phyloP scores from a whole-genome alignment of 2,797 vertebrate genomes.

The Sphenodon punctatus region DNA sequence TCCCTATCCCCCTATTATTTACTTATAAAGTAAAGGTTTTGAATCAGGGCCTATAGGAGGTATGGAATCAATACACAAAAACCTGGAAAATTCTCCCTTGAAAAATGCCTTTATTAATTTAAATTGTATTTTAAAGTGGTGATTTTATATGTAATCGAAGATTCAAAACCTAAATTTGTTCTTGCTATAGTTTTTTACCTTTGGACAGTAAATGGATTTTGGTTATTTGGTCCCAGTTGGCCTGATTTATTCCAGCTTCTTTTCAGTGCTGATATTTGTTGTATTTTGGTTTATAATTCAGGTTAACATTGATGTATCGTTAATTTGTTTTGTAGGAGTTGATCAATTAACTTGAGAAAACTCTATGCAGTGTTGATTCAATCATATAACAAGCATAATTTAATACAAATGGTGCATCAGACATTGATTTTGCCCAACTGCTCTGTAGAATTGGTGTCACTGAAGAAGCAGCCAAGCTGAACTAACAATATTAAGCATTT shows the following conservation, averaged over 20 bases:
- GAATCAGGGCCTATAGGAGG: not conserved
- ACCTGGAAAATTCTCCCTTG: accelerated
- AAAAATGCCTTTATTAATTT: not conserved
- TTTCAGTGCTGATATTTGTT: constrained; percentile 44
- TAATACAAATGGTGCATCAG: constrained; percentile 74
- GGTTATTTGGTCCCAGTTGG: not conserved
- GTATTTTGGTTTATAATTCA: constrained; percentile 48
- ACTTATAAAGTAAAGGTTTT: too few relatives aligned
- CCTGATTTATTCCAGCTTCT: not conserved
- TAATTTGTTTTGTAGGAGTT: constrained; percentile 71
- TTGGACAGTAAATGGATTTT: not conserved
- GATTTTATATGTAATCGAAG: constrained; percentile 1
- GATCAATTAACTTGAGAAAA: constrained; percentile 78
- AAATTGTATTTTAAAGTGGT: not conserved
- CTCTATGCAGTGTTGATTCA: constrained; percentile 69
- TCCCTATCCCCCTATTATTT: too few relatives aligned
- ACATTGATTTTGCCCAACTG: constrained; percentile 77
- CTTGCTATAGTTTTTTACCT: not conserved
- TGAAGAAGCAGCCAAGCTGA: constrained; percentile 73
- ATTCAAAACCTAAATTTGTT: not conserved
- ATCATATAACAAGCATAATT: constrained; percentile 76
- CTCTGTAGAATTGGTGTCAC: constrained; percentile 73
- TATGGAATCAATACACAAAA: not conserved
- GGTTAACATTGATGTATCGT: constrained; percentile 66
- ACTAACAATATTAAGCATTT: constrained; percentile 76